These are phyloP conservation scores for Chlorodrepanis virens DNA, from an alignment of 2,113 vertebrate species.

Conservation along the genomic window DNA sequence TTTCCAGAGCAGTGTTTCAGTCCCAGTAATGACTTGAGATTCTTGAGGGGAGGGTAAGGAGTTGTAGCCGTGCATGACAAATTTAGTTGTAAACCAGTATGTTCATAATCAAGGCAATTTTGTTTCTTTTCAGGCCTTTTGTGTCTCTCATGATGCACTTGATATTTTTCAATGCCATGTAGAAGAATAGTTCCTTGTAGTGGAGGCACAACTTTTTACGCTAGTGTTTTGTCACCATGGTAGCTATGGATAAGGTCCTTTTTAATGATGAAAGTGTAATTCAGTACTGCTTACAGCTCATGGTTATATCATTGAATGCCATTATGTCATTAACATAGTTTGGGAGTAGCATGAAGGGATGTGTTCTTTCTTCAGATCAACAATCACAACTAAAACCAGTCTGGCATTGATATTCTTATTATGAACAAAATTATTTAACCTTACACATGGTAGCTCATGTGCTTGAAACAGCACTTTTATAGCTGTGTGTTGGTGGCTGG, in stretches of 20 bases:
- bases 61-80: slow-evolving; percentile 12
- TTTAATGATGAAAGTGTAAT: slow-evolving; percentile 22
- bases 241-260: slow-evolving; percentile 17
- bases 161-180: slow-evolving; percentile 46
- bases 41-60: background rate
- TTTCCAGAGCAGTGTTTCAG: slow-evolving; percentile 42
- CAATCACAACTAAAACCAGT: background rate
- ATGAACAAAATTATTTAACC: background rate
- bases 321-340: slow-evolving; percentile 33
- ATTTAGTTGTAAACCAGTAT: slow-evolving; percentile 26
- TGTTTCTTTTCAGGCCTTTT: slow-evolving; percentile 48
- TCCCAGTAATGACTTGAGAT: slow-evolving; percentile 29
- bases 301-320: slow-evolving; percentile 20
- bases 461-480: background rate
- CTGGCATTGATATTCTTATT: background rate
- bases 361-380: background rate
- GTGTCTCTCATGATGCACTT: slow-evolving; percentile 44
- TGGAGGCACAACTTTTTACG: slow-evolving; percentile 31
- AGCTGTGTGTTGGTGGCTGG: background rate
- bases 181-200: slow-evolving; percentile 32
- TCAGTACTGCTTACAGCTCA: background rate
- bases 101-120: slow-evolving; percentile 29
- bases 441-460: background rate
- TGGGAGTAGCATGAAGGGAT: background rate
- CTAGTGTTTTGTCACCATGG: slow-evolving; percentile 44